Conservation (phyloP, 1,140 invertebrate species). For the Uloborus diversus region DNA sequence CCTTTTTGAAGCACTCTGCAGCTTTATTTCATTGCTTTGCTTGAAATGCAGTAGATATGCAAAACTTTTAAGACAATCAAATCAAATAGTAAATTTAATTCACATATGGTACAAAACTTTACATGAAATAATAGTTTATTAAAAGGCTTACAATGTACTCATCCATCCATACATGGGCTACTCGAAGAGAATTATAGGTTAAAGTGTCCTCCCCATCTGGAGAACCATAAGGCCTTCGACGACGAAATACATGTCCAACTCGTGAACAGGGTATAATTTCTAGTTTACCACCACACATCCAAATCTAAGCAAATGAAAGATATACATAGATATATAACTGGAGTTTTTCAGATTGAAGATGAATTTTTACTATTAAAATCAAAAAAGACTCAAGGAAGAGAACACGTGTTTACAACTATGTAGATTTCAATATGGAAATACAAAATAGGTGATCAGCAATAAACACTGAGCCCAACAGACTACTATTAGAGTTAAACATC, state of each 20-base stretch:
- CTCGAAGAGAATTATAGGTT: slow-evolving; percentile 84
- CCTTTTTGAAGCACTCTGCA: too few relatives aligned
- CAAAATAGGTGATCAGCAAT: too few relatives aligned
- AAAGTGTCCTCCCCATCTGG: slow-evolving; percentile 83
- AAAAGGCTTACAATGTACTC: slow-evolving; percentile 76
- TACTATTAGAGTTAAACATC: too few relatives aligned
- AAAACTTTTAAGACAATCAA: background rate
- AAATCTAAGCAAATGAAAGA: slow-evolving; percentile 85
- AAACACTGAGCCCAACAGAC: too few relatives aligned
- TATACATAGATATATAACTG: too few relatives aligned
- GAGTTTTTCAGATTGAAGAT: too few relatives aligned
- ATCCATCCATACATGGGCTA: slow-evolving; percentile 94
- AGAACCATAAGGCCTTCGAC: slow-evolving; percentile 84
- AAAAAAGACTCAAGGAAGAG: too few relatives aligned
- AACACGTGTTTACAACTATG: too few relatives aligned
- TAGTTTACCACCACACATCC: slow-evolving; percentile 97
- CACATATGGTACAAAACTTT: background rate
- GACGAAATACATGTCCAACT: slow-evolving; percentile 95
- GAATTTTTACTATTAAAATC: too few relatives aligned
- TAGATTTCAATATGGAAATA: too few relatives aligned
- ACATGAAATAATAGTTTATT: background rate
- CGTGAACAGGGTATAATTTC: slow-evolving; percentile 93
- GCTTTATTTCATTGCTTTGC: too few relatives aligned
- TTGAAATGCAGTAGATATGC: too few relatives aligned
- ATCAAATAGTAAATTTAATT: background rate